These are phyloP conservation scores for Nyleta sp. DNA, from an alignment of 2,888 invertebrate species.

Conservation along the genomic window DNA sequence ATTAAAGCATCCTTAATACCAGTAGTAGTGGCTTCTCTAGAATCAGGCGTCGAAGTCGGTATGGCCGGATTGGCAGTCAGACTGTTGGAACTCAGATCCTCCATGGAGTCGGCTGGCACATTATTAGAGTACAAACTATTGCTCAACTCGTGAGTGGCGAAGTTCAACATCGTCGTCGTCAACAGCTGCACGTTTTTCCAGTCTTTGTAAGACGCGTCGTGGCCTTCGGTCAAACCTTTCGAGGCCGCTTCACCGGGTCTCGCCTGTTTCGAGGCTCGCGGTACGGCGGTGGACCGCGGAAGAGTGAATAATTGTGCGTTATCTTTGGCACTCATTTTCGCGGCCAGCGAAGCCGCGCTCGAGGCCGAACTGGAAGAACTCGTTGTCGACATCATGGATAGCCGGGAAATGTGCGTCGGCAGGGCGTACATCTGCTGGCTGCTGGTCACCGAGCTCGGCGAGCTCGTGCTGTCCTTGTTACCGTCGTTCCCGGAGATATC, in stretches of 20 bases:
- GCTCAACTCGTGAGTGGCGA: constrained; percentile 69
- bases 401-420: constrained; percentile 67
- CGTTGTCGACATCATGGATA: constrained; percentile 74
- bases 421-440: constrained; percentile 72
- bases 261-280: constrained; percentile 70
- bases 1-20: constrained; percentile 10
- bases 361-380: constrained; percentile 77
- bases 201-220: constrained; percentile 72
- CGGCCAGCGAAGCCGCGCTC: constrained; percentile 74
- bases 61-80: constrained; percentile 57
- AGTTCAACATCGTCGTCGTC: constrained; percentile 70
- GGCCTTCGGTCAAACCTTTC: constrained; percentile 4
- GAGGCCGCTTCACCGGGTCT: constrained; percentile 11
- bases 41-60: constrained; percentile 76
- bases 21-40: neutral
- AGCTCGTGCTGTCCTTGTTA: constrained; percentile 70
- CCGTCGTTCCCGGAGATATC: constrained; percentile 78
- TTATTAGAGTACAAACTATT: constrained; percentile 69
- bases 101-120: constrained; percentile 69
- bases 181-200: constrained; percentile 76
- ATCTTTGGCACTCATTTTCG: constrained; percentile 65
- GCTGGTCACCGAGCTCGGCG: constrained; percentile 77
- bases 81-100: constrained; percentile 59
- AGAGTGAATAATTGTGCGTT: constrained; percentile 70
- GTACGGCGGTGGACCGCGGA: constrained; percentile 73